A percentile compares a stretch with the other conserved stretches of the same genome.
Conservation (phyloP, 2,888 invertebrate genomes). For the Boloria euphrosyne region DNA sequence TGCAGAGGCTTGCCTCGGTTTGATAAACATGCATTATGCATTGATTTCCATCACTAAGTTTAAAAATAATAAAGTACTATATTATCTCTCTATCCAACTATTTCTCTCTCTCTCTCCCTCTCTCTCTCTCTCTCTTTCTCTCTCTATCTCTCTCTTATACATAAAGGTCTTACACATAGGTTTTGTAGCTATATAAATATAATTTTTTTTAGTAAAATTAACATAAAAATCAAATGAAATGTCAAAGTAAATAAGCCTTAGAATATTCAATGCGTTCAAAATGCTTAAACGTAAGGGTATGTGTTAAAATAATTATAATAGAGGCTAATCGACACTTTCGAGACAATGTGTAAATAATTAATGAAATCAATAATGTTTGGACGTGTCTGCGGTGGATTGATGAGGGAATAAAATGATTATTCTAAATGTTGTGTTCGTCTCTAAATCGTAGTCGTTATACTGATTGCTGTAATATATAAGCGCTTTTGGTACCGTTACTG, state of each 20-base stretch:
- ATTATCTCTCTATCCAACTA: no score
- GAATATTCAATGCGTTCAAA: background rate
- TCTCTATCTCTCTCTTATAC: no score
- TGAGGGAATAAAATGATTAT: slow-evolving; percentile 12
- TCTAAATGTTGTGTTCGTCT: slow-evolving; percentile 10
- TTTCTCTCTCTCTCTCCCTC: no score
- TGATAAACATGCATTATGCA: no score
- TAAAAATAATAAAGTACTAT: no score
- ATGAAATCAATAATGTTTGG: slow-evolving; percentile 51
- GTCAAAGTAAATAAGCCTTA: background rate
- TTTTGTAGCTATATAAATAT: no score
- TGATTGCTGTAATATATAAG: slow-evolving; percentile 18
- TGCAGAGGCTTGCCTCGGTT: no score
- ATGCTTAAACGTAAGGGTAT: background rate
- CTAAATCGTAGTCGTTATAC: slow-evolving; percentile 9
- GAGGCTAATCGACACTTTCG: slow-evolving; percentile 41
- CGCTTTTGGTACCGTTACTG: slow-evolving; percentile 13
- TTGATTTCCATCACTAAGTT: no score
- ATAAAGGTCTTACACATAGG: no score
- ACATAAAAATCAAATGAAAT: background rate
- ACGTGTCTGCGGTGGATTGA: slow-evolving; percentile 24
- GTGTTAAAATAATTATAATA: slow-evolving; percentile 5
- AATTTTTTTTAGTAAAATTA: no score
- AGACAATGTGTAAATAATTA: slow-evolving; percentile 49
- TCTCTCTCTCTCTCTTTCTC: no score